Conservation (phyloP, 2,113 vertebrate genomes). For the Saiga tatarica region DNA sequence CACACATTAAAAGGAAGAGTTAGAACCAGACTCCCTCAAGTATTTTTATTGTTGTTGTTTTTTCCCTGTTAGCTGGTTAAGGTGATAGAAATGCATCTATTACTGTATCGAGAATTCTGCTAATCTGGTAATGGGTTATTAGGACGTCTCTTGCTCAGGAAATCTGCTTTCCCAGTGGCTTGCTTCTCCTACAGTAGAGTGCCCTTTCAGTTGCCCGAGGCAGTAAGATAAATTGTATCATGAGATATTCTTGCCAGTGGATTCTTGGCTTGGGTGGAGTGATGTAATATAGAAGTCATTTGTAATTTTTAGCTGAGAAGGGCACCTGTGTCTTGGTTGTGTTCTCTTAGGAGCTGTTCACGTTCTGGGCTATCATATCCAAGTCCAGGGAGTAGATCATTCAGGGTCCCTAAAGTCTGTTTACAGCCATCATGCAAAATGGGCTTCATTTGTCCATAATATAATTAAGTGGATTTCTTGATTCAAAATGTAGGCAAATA, state of each 20-base stretch:
- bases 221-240: background rate
- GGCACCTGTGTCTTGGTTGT: background rate
- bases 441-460: background rate
- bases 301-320: background rate
- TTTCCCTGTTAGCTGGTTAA: background rate
- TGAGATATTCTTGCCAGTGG: background rate
- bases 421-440: background rate
- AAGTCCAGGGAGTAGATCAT: background rate
- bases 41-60: background rate
- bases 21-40: background rate
- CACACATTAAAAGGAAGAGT: background rate
- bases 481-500: conserved; percentile 16
- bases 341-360: background rate
- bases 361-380: background rate
- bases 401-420: background rate
- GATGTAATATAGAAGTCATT: background rate
- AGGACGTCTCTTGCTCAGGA: background rate
- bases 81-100: background rate
- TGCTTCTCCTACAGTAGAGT: background rate
- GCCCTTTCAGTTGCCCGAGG: background rate
- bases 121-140: background rate
- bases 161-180: background rate
- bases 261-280: background rate
- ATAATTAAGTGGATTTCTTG: conserved; percentile 18
- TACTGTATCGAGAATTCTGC: background rate